Percentiles rank a stretch among this genome's conserved stretches.
Evolutionary conservation across 1,140 invertebrate species (phyloP).

Genomic region (Drosophila tropicalis): DNA sequence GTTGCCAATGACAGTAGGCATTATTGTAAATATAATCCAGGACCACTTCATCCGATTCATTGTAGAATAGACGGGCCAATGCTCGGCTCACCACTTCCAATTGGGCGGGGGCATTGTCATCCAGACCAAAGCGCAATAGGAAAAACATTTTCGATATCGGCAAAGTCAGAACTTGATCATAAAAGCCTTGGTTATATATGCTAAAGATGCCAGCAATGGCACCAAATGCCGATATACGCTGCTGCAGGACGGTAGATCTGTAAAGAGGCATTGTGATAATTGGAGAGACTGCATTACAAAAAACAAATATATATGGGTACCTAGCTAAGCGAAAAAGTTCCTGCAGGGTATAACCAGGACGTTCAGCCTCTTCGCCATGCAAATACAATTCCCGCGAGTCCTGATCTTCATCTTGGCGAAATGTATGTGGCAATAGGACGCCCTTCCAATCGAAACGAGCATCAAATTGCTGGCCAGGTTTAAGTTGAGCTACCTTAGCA

Average conservation of each 20-base stretch:
- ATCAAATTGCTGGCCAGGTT: constrained; percentile 86
- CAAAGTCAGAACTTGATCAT: constrained; percentile 87
- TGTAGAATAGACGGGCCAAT: constrained; percentile 89
- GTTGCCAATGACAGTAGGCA: constrained; percentile 86
- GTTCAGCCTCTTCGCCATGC: constrained; percentile 95
- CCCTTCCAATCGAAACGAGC: constrained; percentile 89
- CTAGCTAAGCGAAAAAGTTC: constrained; percentile 90
- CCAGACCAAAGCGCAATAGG: constrained; percentile 91
- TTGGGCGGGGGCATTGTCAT: constrained; percentile 90
- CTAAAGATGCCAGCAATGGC: constrained; percentile 91
- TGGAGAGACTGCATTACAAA: background rate
- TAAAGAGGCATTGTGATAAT: constrained; percentile 25
- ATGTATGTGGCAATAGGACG: constrained; percentile 87
- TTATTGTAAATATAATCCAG: constrained; percentile 89
- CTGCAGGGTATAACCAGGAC: constrained; percentile 94
- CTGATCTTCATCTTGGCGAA: constrained; percentile 76
- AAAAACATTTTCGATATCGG: constrained; percentile 90
- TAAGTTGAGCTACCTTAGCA: constrained; percentile 81
- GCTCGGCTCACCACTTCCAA: constrained; percentile 89
- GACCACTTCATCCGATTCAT: constrained; percentile 89
- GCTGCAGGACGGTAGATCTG: constrained; percentile 89
- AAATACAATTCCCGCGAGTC: constrained; percentile 90
- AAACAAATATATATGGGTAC: constrained; percentile 18
- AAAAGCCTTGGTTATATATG: constrained; percentile 88
- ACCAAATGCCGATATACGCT: constrained; percentile 90